A percentile compares a stretch with the other conserved stretches of the same genome.
Evolutionary conservation across 2,888 invertebrate species (phyloP).

Genomic region (Cephus nigrinus): DNA sequence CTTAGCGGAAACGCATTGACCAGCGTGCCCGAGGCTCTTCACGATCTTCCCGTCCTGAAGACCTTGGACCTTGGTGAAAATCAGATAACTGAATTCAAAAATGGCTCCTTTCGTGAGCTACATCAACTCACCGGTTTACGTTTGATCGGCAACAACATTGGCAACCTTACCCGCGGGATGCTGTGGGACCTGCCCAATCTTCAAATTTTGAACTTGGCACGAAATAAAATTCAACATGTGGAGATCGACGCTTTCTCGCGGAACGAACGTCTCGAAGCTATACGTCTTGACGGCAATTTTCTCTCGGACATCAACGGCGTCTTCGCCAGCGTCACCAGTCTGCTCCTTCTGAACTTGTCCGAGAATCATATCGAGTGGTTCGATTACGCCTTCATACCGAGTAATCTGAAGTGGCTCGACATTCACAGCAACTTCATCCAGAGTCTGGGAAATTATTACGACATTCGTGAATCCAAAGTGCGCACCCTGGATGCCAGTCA

Average conservation of each 20-base stretch:
- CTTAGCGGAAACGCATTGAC: conserved; percentile 87
- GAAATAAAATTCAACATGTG: conserved; percentile 88
- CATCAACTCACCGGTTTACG: conserved; percentile 88
- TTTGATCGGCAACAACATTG: conserved; percentile 90
- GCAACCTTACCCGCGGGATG: conserved; percentile 86
- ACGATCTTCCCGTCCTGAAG: conserved; percentile 84
- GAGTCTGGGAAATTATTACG: conserved; percentile 88
- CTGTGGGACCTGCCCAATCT: conserved; percentile 86
- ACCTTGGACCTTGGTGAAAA: conserved; percentile 93
- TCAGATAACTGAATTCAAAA: conserved; percentile 84
- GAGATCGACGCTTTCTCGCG: conserved; percentile 86
- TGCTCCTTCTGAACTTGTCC: conserved; percentile 88
- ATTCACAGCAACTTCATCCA: conserved; percentile 91
- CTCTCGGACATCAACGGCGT: conserved; percentile 91
- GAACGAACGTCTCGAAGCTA: conserved; percentile 85
- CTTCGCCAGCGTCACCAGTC: conserved; percentile 84
- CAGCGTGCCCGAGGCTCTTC: conserved; percentile 84
- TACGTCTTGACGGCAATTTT: conserved; percentile 88
- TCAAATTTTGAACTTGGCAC: conserved; percentile 88
- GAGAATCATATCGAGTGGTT: conserved; percentile 94
- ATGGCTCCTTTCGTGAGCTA: conserved; percentile 87
- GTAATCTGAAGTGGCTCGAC: conserved; percentile 90
- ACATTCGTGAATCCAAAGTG: conserved; percentile 74
- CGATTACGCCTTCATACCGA: conserved; percentile 92
- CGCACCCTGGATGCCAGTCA: conserved; percentile 91